Evolutionary conservation across 1,140 invertebrate species (phyloP), one percentile per base, ranked within the genome.

Genomic region (Cherax destructor): DNA sequence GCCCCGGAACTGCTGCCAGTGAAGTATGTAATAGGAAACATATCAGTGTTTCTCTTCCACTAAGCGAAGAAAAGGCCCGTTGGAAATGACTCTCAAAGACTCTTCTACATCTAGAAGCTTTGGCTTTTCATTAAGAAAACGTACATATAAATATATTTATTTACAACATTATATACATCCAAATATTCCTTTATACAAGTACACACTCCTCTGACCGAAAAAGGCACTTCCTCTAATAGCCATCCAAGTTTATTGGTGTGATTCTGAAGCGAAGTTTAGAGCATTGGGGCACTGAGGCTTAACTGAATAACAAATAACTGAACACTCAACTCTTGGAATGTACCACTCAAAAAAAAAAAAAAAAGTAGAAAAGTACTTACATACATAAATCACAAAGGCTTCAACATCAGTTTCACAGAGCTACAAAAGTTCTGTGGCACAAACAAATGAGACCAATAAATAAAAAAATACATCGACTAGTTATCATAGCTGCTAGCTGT

Each of bases 111-210:
- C 89, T 91, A 91, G 76, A 91, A 91, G 89, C 89, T 91, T 91
- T 91, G 89, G 89, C 89, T 91, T 91, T 91, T 91, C 89, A 91
- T 91, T 91, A 91, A 91, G 89, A 91, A 91, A 91, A 91, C 89
- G 89, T 91, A 91, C 89, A 91, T 91, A 85, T 91, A 91, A 91
- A 91, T 91, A 91, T 91, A 91, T 91, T 69, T 91, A 91, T 91
- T 76, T 91, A 91, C 89, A 91, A 79, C 89, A 85, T 56, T 91
- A 91, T 91, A 91, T 91, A 91, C 89, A 91, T 85, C 83, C 89
- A 91, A 86, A 85, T 91, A 91, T 85, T 91, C 74, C 59, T 91
- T 86, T 91, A 91, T 86, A 91, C 89, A 91, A 86, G 83, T 91
- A 91, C 89, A 88, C 87, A 86, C 83, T 91, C 83, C 83, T 91